Conservation (phyloP, 2,113 vertebrate species). For the Rhinolophus ferrumequinum region DNA sequence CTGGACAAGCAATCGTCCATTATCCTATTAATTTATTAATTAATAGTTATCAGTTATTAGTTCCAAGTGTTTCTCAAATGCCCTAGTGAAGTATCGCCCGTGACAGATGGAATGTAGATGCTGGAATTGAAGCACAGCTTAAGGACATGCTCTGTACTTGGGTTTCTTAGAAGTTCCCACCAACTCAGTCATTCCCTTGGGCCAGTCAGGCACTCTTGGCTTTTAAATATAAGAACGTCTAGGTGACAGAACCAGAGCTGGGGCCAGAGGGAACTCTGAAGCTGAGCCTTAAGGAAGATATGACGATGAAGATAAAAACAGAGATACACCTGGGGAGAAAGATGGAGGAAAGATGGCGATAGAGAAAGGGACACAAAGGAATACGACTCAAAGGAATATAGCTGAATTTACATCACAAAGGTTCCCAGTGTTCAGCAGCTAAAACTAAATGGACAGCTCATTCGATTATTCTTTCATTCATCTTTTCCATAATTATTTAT, state of each 20-base stretch:
- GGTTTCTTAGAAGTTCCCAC: neutral
- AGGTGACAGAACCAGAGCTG: accelerated
- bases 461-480: neutral
- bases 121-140: accelerated
- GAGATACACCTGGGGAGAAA: neutral
- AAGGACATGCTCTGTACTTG: neutral
- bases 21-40: too few species aligned
- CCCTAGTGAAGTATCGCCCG: neutral
- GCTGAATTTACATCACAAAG: neutral
- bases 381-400: accelerated
- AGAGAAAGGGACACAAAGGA: neutral
- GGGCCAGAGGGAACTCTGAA: accelerated
- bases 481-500: constrained; percentile 39
- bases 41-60: neutral
- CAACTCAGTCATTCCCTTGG: accelerated
- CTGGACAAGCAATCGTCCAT: neutral
- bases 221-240: neutral
- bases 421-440: neutral
- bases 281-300: neutral
- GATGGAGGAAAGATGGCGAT: too few species aligned
- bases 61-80: neutral
- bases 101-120: accelerated
- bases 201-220: too few species aligned
- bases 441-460: constrained; percentile 26
- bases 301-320: neutral